Evolutionary conservation across 2,888 invertebrate genomes (phyloP), one percentile per base, ranked within the genome.

Genomic region (Noctua comes): DNA sequence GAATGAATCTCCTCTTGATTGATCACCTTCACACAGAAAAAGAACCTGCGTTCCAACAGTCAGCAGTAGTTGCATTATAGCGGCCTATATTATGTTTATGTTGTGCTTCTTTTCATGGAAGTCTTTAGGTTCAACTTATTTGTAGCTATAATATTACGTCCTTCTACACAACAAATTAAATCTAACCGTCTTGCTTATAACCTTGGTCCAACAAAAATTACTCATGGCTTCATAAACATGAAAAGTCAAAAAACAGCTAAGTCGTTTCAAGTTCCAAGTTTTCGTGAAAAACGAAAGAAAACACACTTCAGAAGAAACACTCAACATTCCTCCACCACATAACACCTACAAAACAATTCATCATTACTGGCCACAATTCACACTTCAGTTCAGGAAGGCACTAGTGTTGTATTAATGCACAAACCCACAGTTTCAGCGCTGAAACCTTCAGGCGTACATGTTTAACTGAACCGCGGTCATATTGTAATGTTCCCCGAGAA

Each of bases 401-500:
- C 16, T 68, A 76, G 31, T 75, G 27, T 36, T 76, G 36, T 76
- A 72, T 76, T 74, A 68, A 74, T 74, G 57, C 77, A 59, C 69
- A 76, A 80, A 76, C 83, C 71, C 82, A 70, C 18, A 87, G 84
- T 88, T 65, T 86, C 73, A 76, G 88, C 68, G 31, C 73, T 83
- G 75, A 73, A 85, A 80, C 83, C 83, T 73, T 83, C 79, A 84
- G 78, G 51, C 69, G 78, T 84, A 79, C 84, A 79, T 82, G 81
- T 84, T 80, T 80, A 77, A 90, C 82, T 74, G 83, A 82, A 87
- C 84, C 81, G 76, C 82, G 79, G 83, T 73, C 86, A 85, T 90
- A 90, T 88, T 88, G 86, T 91, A 79, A 85, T 83, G 80, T 73
- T 82, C 73, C 62, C 77, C 75, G 78, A 77, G 89, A 87, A 90